Evolutionary conservation across 2,113 vertebrate species (phyloP).

Genomic region (Indri indri): DNA sequence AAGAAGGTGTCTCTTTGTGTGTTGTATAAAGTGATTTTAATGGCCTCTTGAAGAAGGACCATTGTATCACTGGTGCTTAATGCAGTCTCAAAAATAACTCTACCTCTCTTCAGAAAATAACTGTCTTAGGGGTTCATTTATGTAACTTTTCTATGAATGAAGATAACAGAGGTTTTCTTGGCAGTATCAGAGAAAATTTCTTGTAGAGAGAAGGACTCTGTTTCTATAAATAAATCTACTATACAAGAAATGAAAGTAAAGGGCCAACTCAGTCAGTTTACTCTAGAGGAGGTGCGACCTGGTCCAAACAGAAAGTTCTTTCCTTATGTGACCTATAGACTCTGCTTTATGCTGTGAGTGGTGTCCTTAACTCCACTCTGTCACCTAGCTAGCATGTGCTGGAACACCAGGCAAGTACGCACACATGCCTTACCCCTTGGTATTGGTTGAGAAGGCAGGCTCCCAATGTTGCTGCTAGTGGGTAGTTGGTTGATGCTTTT

Average conservation of each 20-base stretch:
- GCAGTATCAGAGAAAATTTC: not conserved
- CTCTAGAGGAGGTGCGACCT: not conserved
- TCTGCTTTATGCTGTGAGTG: not conserved
- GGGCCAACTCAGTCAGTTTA: not conserved
- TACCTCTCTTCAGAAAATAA: not conserved
- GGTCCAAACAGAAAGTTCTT: not conserved
- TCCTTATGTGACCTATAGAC: accelerated
- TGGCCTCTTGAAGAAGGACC: not conserved
- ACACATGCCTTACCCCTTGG: accelerated
- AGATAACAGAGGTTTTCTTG: not conserved
- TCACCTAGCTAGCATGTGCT: not conserved
- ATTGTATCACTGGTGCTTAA: not conserved
- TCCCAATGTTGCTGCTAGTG: not conserved
- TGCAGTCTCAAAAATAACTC: not conserved
- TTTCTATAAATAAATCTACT: not conserved
- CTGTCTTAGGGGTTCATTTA: not conserved
- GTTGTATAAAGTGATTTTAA: not conserved
- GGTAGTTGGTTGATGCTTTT: not conserved
- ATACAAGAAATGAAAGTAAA: not conserved
- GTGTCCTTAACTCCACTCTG: not conserved
- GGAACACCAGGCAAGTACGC: not conserved
- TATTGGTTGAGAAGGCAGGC: not conserved
- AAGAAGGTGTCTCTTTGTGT: accelerated
- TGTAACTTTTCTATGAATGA: not conserved
- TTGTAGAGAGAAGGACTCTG: not conserved